Evolutionary conservation across 2,113 vertebrate genomes (phyloP).

Genomic region (Onychostoma macrolepis): DNA sequence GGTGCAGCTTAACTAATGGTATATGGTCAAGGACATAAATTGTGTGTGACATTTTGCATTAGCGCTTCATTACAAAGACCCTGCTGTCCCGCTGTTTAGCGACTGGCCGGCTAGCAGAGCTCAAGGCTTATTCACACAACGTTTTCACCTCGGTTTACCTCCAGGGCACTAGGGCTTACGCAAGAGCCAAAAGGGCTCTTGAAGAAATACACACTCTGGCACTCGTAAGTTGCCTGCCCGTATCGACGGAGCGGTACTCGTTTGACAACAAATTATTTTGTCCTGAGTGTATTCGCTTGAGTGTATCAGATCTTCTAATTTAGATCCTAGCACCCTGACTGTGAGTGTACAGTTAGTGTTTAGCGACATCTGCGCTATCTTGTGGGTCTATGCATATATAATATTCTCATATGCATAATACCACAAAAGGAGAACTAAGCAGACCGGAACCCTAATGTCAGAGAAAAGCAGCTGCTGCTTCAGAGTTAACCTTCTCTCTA

Average conservation of each 20-base stretch:
- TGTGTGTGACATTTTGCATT: conserved; percentile 80
- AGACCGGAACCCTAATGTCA: conserved; percentile 24
- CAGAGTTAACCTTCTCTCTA: conserved; percentile 15
- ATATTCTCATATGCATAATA: conserved; percentile 31
- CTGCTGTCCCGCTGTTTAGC: conserved; percentile 65
- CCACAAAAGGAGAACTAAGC: conserved; percentile 23
- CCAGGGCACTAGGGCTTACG: neutral
- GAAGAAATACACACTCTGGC: conserved; percentile 24
- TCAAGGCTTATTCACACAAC: conserved; percentile 33
- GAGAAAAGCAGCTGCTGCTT: conserved; percentile 36
- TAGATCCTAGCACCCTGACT: conserved; percentile 13
- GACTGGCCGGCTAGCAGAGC: conserved; percentile 58
- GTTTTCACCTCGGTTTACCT: conserved; percentile 26
- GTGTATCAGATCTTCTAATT: conserved; percentile 21
- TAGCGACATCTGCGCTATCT: neutral
- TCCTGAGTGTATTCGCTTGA: neutral
- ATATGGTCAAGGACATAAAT: conserved; percentile 77
- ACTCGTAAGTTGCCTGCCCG: neutral
- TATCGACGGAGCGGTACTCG: neutral
- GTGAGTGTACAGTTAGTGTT: conserved; percentile 22
- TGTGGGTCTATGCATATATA: conserved; percentile 29
- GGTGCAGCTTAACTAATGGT: conserved; percentile 82
- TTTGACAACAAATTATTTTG: neutral
- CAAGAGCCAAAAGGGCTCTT: conserved; percentile 27
- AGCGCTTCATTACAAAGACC: conserved; percentile 76